Conservation (phyloP, 2,888 invertebrate genomes). For the Sarcophaga rosellei region DNA sequence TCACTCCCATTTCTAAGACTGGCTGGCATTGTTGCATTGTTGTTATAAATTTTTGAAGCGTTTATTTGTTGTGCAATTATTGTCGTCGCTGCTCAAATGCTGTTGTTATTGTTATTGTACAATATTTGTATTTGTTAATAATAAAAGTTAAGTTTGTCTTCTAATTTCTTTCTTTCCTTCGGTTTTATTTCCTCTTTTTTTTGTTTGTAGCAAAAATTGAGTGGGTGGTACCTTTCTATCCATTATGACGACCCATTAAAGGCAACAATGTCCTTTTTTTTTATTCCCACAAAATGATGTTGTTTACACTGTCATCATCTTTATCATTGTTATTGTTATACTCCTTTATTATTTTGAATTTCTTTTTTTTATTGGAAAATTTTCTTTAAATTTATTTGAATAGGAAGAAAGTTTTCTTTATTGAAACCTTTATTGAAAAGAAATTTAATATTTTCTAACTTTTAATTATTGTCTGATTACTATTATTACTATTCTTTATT, state of each 20-base stretch:
- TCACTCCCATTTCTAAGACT: background rate
- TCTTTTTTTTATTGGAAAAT: background rate
- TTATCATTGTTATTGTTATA: background rate
- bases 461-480: background rate
- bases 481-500: background rate
- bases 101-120: conserved; percentile 35
- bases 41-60: conserved; percentile 32
- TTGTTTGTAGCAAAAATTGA: conserved; percentile 22
- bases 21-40: conserved; percentile 27
- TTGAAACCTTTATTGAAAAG: background rate
- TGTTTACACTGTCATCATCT: background rate
- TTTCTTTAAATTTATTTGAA: no score
- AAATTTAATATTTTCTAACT: conserved; percentile 8
- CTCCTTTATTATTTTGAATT: background rate
- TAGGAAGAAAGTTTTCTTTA: no score
- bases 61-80: conserved; percentile 66
- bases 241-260: conserved; percentile 33
- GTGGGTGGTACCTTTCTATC: conserved; percentile 35
- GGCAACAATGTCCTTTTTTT: background rate
- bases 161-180: conserved; percentile 23
- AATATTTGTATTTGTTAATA: conserved; percentile 44
- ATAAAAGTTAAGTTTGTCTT: conserved; percentile 42
- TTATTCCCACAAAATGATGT: background rate
- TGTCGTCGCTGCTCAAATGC: conserved; percentile 15
- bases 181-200: conserved; percentile 20